These are phyloP conservation scores for Drosophila micromelanica DNA, from an alignment of 1,140 invertebrate genomes.

Conservation along the genomic window DNA sequence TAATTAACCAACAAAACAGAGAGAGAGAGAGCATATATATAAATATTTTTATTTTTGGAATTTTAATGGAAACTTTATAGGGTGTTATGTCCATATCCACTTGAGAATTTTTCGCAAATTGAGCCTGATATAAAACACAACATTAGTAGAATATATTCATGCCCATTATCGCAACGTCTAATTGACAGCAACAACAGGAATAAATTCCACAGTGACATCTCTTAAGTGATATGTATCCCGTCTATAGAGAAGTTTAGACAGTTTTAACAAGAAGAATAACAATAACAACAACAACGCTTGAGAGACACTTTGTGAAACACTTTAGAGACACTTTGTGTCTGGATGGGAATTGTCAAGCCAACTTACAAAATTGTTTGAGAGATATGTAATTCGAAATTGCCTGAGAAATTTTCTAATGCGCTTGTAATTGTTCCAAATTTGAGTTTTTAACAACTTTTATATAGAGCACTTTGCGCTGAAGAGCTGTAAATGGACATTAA, in stretches of 20 bases:
- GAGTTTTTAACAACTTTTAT: constrained; percentile 23
- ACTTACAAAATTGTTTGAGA: constrained; percentile 8
- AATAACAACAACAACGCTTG: constrained; percentile 21
- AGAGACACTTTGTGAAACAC: constrained; percentile 16
- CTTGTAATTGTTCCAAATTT: constrained; percentile 45
- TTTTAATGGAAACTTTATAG: constrained; percentile 21
- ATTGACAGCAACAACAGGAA: constrained; percentile 33
- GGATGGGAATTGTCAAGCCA: constrained; percentile 37
- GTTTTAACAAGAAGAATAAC: constrained; percentile 3
- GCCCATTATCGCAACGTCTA: constrained; percentile 6
- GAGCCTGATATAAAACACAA: constrained; percentile 14
- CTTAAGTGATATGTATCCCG: constrained; percentile 27
- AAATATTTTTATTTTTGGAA: constrained; percentile 6
- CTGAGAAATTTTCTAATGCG: constrained; percentile 10
- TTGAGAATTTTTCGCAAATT: constrained; percentile 34
- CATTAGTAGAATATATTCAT: constrained; percentile 2
- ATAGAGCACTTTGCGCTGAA: neutral
- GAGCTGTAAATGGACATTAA: neutral
- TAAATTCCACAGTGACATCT: constrained; percentile 23
- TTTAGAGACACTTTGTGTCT: constrained; percentile 13
- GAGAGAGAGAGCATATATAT: neutral
- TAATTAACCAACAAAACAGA: constrained; percentile 41
- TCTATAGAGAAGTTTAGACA: constrained; percentile 21
- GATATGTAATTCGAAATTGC: constrained; percentile 10
- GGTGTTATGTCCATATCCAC: constrained; percentile 4